A percentile compares a stretch with the other conserved stretches of the same genome.
Conservation (phyloP, 2,113 vertebrate genomes). For the Anser brachyrhynchus region DNA sequence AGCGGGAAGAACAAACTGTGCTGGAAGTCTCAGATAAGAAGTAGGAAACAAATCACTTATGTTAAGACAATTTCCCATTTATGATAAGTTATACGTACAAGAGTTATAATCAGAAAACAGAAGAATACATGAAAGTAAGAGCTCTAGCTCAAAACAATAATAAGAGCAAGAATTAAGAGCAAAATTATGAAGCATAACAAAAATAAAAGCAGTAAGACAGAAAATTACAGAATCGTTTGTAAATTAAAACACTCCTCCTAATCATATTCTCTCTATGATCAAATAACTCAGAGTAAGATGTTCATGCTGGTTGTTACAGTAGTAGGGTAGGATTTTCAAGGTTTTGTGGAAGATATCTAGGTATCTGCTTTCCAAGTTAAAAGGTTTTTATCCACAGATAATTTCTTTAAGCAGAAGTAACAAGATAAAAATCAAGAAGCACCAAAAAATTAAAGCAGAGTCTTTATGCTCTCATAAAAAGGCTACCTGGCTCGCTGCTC, state of each 20-base stretch:
- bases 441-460: background rate
- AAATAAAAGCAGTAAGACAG: background rate
- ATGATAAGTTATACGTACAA: background rate
- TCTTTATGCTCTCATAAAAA: background rate
- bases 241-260: background rate
- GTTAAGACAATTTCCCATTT: background rate
- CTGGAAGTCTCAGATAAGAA: background rate
- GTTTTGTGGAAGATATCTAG: background rate
- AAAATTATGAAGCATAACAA: background rate
- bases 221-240: background rate
- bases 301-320: background rate
- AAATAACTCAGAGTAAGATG: background rate
- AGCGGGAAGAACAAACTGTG: background rate
- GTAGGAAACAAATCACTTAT: background rate
- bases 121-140: background rate
- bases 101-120: background rate
- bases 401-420: background rate
- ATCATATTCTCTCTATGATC: background rate
- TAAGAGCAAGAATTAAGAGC: background rate
- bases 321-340: background rate
- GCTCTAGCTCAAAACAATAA: background rate
- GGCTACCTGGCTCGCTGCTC: background rate
- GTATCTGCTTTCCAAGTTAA: background rate
- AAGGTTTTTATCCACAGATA: background rate
- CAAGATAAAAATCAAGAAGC: background rate